These are phyloP conservation scores for Platyrinchus mystaceus DNA, from an alignment of 2,797 vertebrate species.

Conservation along the genomic window DNA sequence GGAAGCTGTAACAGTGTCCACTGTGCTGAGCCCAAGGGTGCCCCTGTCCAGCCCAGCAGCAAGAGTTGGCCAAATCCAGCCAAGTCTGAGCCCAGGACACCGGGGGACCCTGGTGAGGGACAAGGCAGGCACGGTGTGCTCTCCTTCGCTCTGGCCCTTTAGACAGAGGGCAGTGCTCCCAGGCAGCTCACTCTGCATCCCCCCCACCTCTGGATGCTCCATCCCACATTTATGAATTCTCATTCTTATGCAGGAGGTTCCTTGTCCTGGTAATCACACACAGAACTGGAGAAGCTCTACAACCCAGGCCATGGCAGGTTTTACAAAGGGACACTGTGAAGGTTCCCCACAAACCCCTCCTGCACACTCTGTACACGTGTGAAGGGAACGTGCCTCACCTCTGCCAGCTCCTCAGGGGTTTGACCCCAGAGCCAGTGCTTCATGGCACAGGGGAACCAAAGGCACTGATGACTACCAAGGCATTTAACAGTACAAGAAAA, in stretches of 20 bases:
- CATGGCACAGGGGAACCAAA: neutral
- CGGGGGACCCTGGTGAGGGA: neutral
- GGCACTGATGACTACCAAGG: neutral
- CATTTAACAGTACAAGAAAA: neutral
- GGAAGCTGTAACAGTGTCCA: neutral
- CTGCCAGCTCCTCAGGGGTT: neutral
- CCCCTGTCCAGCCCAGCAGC: neutral
- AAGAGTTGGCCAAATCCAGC: neutral
- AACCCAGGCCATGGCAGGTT: neutral
- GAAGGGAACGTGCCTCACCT: neutral
- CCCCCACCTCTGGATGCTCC: neutral
- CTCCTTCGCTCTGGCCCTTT: neutral
- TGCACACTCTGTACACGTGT: rapidly evolving
- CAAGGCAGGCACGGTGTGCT: neutral
- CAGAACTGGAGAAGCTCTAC: neutral
- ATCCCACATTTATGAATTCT: neutral
- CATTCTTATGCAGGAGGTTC: neutral
- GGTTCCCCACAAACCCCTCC: neutral
- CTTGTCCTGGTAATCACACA: neutral
- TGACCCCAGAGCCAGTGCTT: neutral
- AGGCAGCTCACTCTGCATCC: neutral
- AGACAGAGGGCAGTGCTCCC: neutral
- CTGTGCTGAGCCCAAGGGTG: neutral
- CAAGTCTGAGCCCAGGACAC: neutral
- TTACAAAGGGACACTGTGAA: neutral